Conservation (phyloP, 92 coral and sea anemone genomes). For the Parazoanthus atlanticus region DNA sequence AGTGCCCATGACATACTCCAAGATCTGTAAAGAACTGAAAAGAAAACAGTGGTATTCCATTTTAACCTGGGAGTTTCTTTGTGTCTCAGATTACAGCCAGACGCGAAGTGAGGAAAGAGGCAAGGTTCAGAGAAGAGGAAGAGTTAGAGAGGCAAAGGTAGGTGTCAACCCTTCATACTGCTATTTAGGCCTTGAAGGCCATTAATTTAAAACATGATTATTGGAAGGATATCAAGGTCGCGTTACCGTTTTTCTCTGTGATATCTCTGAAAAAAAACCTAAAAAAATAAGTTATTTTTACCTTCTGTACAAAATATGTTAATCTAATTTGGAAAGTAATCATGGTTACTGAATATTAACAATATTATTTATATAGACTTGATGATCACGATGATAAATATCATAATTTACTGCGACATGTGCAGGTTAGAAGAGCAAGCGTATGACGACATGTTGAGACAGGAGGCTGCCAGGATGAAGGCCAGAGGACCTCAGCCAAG, state of each 20-base stretch:
- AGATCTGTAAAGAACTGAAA: too few species aligned
- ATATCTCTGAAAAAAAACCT: too few species aligned
- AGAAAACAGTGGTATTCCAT: too few species aligned
- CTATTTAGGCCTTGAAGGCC: not conserved
- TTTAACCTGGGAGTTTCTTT: not conserved
- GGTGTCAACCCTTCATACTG: not conserved
- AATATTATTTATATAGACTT: not conserved
- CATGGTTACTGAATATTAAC: not conserved
- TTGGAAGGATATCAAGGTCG: not conserved
- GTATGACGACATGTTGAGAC: slow-evolving; percentile 78
- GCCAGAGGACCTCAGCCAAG: slow-evolving; percentile 91
- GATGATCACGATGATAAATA: not conserved
- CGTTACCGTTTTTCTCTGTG: not conserved
- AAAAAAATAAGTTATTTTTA: too few species aligned
- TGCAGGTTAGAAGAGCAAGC: slow-evolving; percentile 80
- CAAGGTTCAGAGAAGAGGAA: slow-evolving; percentile 73
- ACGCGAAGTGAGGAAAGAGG: slow-evolving; percentile 72
- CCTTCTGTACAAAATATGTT: too few species aligned
- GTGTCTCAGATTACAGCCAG: slow-evolving; percentile 78
- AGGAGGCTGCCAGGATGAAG: slow-evolving; percentile 83
- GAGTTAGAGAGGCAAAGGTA: slow-evolving; percentile 87
- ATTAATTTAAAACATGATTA: not conserved
- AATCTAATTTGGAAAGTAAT: too few species aligned
- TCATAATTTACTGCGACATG: not conserved
- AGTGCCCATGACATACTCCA: too few species aligned